Percentiles rank a stretch among this genome's conserved stretches.
Conservation (phyloP, 2,888 invertebrate genomes). For the Schizaphis graminum region DNA sequence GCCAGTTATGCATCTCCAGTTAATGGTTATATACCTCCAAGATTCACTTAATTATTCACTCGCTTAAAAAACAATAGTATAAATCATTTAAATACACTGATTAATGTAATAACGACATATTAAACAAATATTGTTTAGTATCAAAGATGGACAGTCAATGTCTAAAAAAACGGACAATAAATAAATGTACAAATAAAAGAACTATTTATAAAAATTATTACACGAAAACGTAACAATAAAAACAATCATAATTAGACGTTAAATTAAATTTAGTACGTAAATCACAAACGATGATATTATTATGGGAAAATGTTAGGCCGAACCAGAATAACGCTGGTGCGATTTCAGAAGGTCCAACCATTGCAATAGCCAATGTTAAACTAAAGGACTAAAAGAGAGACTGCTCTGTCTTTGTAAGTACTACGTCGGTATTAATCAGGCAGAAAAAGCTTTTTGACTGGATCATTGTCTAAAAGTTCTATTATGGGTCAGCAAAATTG, state of each 20-base stretch:
- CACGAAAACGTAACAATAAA: background rate
- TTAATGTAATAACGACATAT: too few species aligned
- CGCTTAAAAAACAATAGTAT: too few species aligned
- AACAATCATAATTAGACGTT: background rate
- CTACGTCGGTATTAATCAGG: background rate
- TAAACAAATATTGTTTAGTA: too few species aligned
- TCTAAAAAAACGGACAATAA: background rate
- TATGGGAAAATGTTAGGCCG: too few species aligned
- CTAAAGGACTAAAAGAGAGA: background rate
- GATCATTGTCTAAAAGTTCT: too few species aligned
- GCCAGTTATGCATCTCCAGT: too few species aligned
- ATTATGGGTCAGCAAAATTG: background rate
- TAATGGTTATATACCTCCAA: too few species aligned
- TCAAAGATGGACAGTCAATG: too few species aligned
- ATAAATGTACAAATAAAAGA: background rate
- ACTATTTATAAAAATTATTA: background rate
- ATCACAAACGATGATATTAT: background rate
- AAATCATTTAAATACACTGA: too few species aligned
- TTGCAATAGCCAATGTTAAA: background rate
- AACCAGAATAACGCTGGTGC: background rate
- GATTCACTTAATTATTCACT: too few species aligned
- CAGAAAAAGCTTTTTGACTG: too few species aligned
- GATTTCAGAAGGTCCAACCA: background rate
- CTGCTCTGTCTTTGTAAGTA: background rate
- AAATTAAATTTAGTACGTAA: background rate